Conservation (phyloP, 1,140 invertebrate genomes). For the Ceratina calcarata region DNA sequence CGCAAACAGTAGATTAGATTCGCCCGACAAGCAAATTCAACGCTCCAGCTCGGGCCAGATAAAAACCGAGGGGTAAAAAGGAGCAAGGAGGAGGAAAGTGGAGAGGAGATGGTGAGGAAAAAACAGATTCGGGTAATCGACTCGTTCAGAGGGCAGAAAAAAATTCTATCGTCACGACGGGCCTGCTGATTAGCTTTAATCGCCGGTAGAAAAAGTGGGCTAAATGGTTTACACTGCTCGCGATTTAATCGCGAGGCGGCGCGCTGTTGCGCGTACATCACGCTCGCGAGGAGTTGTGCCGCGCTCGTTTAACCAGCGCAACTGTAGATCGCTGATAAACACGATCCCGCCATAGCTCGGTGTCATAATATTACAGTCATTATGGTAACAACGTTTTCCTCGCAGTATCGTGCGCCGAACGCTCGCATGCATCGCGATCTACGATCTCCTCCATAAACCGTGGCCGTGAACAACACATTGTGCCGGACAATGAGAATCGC, state of each 20-base stretch:
- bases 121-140: constrained; percentile 23
- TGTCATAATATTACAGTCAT: constrained; percentile 62
- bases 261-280: not conserved
- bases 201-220: not conserved
- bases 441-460: constrained; percentile 46
- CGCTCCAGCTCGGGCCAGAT: not conserved
- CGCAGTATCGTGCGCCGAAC: constrained; percentile 24
- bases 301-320: constrained; percentile 37
- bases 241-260: constrained; percentile 41
- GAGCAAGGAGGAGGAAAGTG: too few species aligned
- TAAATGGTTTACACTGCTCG: constrained; percentile 26
- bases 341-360: constrained; percentile 42
- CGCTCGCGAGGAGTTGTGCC: not conserved
- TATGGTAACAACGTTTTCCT: constrained; percentile 52
- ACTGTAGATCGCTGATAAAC: constrained; percentile 62
- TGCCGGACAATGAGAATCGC: constrained; percentile 9
- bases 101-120: not conserved
- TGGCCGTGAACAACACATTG: constrained; percentile 19
- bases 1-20: constrained; percentile 46
- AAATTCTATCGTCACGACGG: constrained; percentile 18
- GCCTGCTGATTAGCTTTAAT: constrained; percentile 32
- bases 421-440: constrained; percentile 35
- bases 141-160: not conserved
- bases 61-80: not conserved
- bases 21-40: constrained; percentile 12